A percentile compares a stretch with the other conserved stretches of the same genome.
phyloP scores from a whole-genome alignment of 2,888 invertebrate species.

The Eupithecia tripunctaria region DNA sequence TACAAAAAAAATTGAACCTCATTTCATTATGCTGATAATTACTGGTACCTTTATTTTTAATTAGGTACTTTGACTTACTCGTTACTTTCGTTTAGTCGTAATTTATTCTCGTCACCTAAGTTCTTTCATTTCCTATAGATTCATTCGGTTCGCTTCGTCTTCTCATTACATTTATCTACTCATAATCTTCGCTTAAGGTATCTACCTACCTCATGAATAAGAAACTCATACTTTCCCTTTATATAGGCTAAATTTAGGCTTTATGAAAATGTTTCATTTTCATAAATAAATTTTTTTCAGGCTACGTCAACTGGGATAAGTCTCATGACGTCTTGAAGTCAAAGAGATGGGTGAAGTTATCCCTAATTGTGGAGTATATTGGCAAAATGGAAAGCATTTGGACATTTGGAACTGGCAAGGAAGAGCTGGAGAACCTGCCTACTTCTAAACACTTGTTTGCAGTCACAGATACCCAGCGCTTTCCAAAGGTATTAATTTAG shows the following conservation, averaged over 20 bases:
- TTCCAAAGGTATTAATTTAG: slow-evolving; percentile 16
- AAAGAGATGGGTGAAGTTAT: slow-evolving; percentile 17
- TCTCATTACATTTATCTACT: too few relatives aligned
- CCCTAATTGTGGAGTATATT: slow-evolving; percentile 8
- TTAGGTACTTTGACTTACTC: too few relatives aligned
- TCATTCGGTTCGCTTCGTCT: too few relatives aligned
- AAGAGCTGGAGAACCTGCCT: slow-evolving; percentile 1
- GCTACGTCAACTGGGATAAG: slow-evolving; percentile 15
- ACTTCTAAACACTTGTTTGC: background rate
- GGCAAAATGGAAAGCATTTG: slow-evolving; percentile 13
- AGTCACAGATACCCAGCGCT: slow-evolving; percentile 5
- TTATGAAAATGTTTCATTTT: background rate
- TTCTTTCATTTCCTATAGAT: too few relatives aligned
- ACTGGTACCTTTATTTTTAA: too few relatives aligned
- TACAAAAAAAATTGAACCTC: too few relatives aligned
- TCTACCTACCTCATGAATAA: too few relatives aligned
- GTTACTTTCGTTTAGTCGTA: too few relatives aligned
- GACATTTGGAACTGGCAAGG: slow-evolving; percentile 12
- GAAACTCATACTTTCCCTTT: background rate
- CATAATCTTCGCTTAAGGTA: background rate
- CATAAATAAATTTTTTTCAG: background rate
- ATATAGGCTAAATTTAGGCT: too few relatives aligned
- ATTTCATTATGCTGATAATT: too few relatives aligned
- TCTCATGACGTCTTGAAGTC: slow-evolving; percentile 18
- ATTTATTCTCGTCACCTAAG: background rate